Conservation (phyloP, 2,113 vertebrate genomes). For the Apaloderma vittatum region DNA sequence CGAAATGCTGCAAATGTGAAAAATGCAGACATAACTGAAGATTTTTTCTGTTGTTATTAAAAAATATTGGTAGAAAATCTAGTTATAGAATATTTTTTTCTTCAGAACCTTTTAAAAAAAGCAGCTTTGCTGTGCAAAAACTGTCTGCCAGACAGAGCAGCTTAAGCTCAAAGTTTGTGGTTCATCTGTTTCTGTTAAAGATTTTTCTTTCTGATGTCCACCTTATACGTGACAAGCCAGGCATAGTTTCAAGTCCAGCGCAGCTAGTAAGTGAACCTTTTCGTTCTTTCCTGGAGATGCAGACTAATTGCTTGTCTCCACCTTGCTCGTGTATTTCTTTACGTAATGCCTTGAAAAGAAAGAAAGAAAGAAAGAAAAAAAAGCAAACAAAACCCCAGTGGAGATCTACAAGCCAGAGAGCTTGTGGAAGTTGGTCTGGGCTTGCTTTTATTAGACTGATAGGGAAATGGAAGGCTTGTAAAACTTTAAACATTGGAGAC, state of each 20-base stretch:
- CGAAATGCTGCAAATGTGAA: background rate
- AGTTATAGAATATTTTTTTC: background rate
- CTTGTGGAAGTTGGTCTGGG: background rate
- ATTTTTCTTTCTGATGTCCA: background rate
- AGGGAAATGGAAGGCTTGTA: background rate
- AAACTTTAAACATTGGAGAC: background rate
- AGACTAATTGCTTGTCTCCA: background rate
- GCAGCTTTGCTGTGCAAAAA: background rate
- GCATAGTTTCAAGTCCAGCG: background rate
- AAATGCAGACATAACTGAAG: background rate
- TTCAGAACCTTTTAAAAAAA: background rate
- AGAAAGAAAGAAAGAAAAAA: accelerated
- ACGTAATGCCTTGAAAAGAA: background rate
- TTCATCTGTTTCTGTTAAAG: background rate
- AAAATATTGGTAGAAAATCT: background rate
- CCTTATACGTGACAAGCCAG: background rate
- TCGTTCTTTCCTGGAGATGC: background rate
- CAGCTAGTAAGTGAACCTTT: background rate
- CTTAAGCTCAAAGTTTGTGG: background rate
- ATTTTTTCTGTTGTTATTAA: background rate
- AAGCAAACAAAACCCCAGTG: background rate
- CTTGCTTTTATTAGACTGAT: background rate
- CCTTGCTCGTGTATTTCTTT: background rate
- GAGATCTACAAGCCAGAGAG: background rate
- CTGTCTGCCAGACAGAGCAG: background rate